A percentile compares a stretch with the other conserved stretches of the same genome.
These are phyloP conservation scores for Pachycephus smyrnensis DNA, from an alignment of 2,888 invertebrate species.

Conservation along the genomic window DNA sequence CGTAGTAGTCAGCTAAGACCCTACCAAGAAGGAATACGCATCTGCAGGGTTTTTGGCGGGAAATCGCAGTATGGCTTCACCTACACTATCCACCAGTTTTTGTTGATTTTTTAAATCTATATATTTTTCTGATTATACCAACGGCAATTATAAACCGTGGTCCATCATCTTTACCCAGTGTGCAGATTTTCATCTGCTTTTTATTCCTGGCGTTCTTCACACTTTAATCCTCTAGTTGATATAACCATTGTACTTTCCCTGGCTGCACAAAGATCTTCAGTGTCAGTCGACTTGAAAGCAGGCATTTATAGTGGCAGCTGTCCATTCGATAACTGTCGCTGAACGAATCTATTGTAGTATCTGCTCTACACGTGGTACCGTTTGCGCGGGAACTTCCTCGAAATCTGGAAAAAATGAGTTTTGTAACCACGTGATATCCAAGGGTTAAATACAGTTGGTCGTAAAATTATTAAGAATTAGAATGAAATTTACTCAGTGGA, in stretches of 20 bases:
- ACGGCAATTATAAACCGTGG: background rate
- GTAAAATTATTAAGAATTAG: background rate
- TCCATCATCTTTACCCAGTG: background rate
- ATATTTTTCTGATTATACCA: background rate
- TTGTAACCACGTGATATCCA: background rate
- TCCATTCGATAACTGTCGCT: background rate
- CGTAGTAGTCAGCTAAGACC: background rate
- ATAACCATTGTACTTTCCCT: background rate
- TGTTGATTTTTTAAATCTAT: background rate
- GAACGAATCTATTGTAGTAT: background rate
- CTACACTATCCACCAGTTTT: background rate
- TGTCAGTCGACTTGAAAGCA: background rate
- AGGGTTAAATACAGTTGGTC: background rate
- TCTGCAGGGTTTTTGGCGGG: constrained; percentile 1
- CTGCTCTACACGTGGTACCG: background rate
- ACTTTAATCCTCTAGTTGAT: background rate
- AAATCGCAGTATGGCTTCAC: background rate
- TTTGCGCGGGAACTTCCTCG: background rate
- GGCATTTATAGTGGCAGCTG: constrained; percentile 2
- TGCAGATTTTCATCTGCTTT: background rate
- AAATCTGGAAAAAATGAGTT: background rate
- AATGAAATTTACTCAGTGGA: background rate
- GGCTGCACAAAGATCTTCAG: background rate
- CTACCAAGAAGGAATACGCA: background rate
- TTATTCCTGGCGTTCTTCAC: background rate